These are phyloP conservation scores for Poecilobothrus nobilitatus DNA, from an alignment of 2,888 invertebrate genomes.

Conservation along the genomic window DNA sequence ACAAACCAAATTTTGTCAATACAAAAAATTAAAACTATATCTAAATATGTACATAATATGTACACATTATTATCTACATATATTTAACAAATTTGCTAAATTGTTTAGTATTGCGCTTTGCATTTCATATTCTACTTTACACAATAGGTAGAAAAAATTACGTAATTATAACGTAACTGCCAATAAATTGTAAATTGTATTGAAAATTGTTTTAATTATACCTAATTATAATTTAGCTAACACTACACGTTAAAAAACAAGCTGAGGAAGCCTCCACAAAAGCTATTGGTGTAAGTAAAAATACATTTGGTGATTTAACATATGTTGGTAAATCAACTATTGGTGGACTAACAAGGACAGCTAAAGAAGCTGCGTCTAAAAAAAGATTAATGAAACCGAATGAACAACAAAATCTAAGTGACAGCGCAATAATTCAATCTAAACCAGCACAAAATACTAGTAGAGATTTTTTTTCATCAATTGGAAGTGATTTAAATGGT, in stretches of 20 bases:
- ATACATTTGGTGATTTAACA: constrained; percentile 78
- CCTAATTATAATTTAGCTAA: constrained; percentile 52
- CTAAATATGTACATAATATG: too few relatives aligned
- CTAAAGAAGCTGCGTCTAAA: constrained; percentile 78
- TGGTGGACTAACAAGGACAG: constrained; percentile 84
- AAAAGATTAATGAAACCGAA: constrained; percentile 71
- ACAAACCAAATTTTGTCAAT: too few relatives aligned
- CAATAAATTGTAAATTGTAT: too few relatives aligned
- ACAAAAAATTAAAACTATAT: too few relatives aligned
- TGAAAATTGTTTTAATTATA: too few relatives aligned
- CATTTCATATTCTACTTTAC: too few relatives aligned
- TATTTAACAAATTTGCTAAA: too few relatives aligned
- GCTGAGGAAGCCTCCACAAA: constrained; percentile 79
- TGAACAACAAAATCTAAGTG: constrained; percentile 24
- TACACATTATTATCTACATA: too few relatives aligned
- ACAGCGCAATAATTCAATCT: constrained; percentile 18
- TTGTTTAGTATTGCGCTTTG: too few relatives aligned
- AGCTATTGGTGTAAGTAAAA: constrained; percentile 78
- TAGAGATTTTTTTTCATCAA: constrained; percentile 79
- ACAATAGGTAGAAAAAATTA: too few relatives aligned
- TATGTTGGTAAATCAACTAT: constrained; percentile 85
- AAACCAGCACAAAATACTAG: constrained; percentile 48
- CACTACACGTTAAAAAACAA: constrained; percentile 79
- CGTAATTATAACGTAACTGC: too few relatives aligned
- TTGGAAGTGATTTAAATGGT: constrained; percentile 87